Percentiles rank a stretch among this genome's conserved stretches.
Conservation (phyloP, 2,888 invertebrate genomes). For the Dynastes tityus region DNA sequence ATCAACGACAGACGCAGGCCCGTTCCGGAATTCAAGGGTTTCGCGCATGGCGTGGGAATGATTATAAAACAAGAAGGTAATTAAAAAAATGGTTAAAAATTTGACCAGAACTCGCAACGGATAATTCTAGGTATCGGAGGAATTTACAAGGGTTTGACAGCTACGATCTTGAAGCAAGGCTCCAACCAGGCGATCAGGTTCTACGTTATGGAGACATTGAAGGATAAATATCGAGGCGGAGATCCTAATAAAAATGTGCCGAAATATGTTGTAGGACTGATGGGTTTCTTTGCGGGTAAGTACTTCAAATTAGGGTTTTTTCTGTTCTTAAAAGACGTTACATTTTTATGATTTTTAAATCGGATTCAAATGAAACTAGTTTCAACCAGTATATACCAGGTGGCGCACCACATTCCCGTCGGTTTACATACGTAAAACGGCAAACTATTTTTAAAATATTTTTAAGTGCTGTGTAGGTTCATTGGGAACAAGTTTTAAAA, state of each 20-base stretch:
- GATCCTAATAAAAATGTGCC: slow-evolving; percentile 89
- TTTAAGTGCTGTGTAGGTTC: too few species aligned
- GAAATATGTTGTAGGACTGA: slow-evolving; percentile 88
- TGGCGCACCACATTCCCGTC: too few species aligned
- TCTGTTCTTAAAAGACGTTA: too few species aligned
- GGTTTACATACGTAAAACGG: too few species aligned
- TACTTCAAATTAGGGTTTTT: background rate
- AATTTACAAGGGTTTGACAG: slow-evolving; percentile 93
- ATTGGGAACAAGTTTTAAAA: too few species aligned
- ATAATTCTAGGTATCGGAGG: slow-evolving; percentile 78
- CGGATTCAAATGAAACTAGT: too few species aligned
- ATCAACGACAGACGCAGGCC: slow-evolving; percentile 96
- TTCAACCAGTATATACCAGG: too few species aligned
- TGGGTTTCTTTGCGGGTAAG: slow-evolving; percentile 93
- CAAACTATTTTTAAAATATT: too few species aligned
- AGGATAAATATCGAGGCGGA: slow-evolving; percentile 92
- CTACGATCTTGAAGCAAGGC: slow-evolving; percentile 98
- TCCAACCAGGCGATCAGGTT: slow-evolving; percentile 99
- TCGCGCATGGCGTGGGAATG: slow-evolving; percentile 91
- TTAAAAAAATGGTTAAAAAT: too few species aligned
- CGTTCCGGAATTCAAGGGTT: slow-evolving; percentile 93
- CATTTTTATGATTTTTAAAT: too few species aligned
- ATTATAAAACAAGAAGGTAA: slow-evolving; percentile 89
- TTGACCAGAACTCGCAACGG: too few species aligned
- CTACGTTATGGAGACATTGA: slow-evolving; percentile 96